Evolutionary conservation across 2,797 vertebrate genomes (phyloP).

Genomic region (Cyprinodon diabolis): DNA sequence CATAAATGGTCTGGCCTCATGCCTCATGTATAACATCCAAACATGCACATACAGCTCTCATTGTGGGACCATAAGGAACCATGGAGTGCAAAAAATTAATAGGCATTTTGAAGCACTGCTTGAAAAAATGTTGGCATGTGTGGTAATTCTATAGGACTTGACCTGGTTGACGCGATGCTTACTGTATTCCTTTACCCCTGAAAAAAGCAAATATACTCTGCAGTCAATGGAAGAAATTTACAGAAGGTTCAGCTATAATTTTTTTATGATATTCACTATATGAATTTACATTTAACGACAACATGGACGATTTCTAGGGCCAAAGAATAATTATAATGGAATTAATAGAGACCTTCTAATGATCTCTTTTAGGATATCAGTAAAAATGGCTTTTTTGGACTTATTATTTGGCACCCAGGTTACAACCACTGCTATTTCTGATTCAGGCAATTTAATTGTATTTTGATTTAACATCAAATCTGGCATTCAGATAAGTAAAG

Average conservation of each 20-base stretch:
- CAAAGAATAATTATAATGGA: background rate
- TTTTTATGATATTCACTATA: background rate
- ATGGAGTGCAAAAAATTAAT: background rate
- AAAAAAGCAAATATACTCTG: background rate
- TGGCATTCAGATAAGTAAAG: background rate
- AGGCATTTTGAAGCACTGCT: background rate
- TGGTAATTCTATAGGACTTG: background rate
- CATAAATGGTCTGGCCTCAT: constrained; percentile 4
- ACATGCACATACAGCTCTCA: background rate
- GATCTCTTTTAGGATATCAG: background rate
- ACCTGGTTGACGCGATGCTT: background rate
- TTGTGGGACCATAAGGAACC: background rate
- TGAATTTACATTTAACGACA: background rate
- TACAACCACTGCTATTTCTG: background rate
- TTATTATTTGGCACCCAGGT: background rate
- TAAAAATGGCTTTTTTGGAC: background rate
- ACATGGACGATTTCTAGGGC: background rate
- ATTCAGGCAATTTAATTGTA: background rate
- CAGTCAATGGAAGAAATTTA: background rate
- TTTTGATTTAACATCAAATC: background rate
- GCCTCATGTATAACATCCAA: background rate
- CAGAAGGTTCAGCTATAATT: background rate
- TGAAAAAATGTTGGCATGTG: background rate
- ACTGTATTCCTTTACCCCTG: no score
- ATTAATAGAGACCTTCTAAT: background rate